Percentiles rank a stretch among this genome's conserved stretches.
These are phyloP conservation scores for Alces alces DNA, from an alignment of 2,113 vertebrate species.

Conservation along the genomic window DNA sequence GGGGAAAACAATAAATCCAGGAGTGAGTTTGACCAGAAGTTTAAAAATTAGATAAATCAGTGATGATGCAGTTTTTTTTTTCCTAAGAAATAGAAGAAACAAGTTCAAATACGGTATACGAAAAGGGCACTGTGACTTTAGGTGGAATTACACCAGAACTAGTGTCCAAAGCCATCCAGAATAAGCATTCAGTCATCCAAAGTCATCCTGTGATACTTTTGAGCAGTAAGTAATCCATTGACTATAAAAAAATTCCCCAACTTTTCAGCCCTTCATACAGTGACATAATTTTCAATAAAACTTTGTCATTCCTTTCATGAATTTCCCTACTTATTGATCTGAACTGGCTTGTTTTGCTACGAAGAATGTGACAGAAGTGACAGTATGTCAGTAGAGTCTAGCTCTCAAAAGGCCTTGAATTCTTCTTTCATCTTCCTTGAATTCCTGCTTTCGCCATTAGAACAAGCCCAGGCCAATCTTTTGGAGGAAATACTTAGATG, in stretches of 20 bases:
- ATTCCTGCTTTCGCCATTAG: neutral
- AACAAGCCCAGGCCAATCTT: neutral
- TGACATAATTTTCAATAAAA: neutral
- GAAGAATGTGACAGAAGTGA: neutral
- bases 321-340: neutral
- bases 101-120: neutral
- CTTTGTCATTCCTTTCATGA: neutral
- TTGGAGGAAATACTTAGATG: neutral
- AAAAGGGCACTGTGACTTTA: neutral
- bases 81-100: neutral
- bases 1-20: neutral
- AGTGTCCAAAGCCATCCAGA: neutral
- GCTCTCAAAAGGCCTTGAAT: neutral
- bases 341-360: neutral
- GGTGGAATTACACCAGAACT: too few species aligned
- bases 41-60: neutral
- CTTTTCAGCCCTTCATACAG: neutral
- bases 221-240: neutral
- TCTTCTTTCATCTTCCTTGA: neutral
- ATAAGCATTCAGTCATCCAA: neutral
- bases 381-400: neutral
- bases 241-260: neutral
- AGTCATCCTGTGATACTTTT: neutral
- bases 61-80: neutral
- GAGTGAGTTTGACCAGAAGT: neutral